phyloP scores from a whole-genome alignment of 2,888 invertebrate genomes.

The Panopea generosa region DNA sequence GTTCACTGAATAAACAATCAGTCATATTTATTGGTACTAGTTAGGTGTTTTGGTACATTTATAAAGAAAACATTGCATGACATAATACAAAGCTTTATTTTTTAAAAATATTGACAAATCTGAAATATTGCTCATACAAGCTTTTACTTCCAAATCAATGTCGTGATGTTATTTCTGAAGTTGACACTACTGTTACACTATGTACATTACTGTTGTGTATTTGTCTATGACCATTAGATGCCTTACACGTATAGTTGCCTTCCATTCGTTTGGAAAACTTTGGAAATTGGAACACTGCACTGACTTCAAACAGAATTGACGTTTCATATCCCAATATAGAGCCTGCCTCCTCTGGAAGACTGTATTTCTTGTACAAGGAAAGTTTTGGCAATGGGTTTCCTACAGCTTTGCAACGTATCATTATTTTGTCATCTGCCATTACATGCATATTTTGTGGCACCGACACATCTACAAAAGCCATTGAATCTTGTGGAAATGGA shows the following conservation, averaged over 20 bases:
- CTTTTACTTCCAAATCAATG: too few species aligned
- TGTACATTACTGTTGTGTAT: too few species aligned
- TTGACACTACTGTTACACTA: too few species aligned
- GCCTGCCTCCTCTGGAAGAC: background rate
- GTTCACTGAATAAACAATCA: too few species aligned
- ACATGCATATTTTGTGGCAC: background rate
- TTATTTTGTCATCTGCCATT: conserved; percentile 2
- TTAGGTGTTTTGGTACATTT: too few species aligned
- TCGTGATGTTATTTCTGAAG: too few species aligned
- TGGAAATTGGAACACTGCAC: conserved; percentile 41
- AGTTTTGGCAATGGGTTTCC: conserved; percentile 39
- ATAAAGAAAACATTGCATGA: too few species aligned
- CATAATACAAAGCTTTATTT: too few species aligned
- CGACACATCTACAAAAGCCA: conserved; percentile 12
- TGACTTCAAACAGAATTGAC: conserved; percentile 27
- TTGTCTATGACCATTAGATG: conserved; percentile 4
- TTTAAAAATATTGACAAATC: too few species aligned
- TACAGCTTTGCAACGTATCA: conserved; percentile 38
- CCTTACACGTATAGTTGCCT: conserved; percentile 41
- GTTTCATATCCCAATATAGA: conserved; percentile 29
- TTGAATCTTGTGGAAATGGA: conserved; percentile 17
- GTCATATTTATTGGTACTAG: too few species aligned
- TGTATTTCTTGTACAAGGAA: conserved; percentile 16
- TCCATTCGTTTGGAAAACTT: conserved; percentile 17
- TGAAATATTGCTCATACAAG: too few species aligned